A percentile compares a stretch with the other conserved stretches of the same genome.
Evolutionary conservation across 2,888 invertebrate genomes (phyloP).

Genomic region (Melanostoma mellinum): DNA sequence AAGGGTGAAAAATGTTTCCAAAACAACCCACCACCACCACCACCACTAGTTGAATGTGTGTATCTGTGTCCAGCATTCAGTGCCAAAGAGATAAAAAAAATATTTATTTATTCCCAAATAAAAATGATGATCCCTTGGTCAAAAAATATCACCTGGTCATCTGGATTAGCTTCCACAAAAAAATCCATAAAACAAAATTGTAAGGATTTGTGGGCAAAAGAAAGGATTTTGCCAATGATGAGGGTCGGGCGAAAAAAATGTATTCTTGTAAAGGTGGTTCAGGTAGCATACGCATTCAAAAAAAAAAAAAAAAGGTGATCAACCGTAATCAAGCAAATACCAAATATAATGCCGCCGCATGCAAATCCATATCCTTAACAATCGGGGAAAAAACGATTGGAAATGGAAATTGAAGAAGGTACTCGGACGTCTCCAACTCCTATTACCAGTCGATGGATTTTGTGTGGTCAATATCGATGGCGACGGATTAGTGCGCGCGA

Average conservation of each 20-base stretch:
- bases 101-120: conserved; percentile 50
- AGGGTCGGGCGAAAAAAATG: conserved; percentile 47
- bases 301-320: conserved; percentile 55
- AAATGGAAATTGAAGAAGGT: conserved; percentile 46
- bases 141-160: conserved; percentile 71
- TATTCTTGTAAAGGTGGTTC: conserved; percentile 3
- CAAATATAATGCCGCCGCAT: conserved; percentile 40
- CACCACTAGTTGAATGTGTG: conserved; percentile 62
- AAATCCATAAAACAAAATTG: conserved; percentile 47
- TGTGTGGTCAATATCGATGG: conserved; percentile 62
- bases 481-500: conserved; percentile 59
- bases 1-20: conserved; percentile 57
- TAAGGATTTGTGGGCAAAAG: conserved; percentile 60
- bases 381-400: conserved; percentile 41
- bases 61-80: conserved; percentile 5
- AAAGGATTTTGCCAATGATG: conserved; percentile 59
- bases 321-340: conserved; percentile 44
- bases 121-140: conserved; percentile 60
- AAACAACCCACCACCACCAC: conserved; percentile 43
- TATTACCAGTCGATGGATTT: conserved; percentile 23
- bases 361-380: conserved; percentile 56
- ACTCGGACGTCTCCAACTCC: background rate
- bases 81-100: conserved; percentile 19
- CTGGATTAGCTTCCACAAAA: conserved; percentile 54
- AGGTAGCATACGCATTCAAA: conserved; percentile 18